Evolutionary conservation across 2,888 invertebrate genomes (phyloP), one percentile per base, ranked within the genome.

Genomic region (Tridacna gigas): DNA sequence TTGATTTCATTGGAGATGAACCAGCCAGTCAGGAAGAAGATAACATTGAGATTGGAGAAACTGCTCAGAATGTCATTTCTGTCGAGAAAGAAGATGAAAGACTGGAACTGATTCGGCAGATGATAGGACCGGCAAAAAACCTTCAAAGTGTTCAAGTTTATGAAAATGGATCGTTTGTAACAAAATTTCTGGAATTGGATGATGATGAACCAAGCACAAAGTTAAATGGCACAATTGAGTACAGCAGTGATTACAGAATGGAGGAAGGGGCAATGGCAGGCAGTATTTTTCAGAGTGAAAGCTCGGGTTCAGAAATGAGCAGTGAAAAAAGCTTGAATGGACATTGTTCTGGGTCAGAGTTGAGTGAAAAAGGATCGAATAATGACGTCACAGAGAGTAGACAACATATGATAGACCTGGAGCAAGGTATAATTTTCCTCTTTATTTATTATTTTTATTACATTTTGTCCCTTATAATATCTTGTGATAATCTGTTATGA

Each of bases 171-270:
- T 82, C 80, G 12, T 86, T 88, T 63, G 82, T 84, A 18, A 85
- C 86, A 13, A 90, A 89, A 60, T 80, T 90, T 45, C 80, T 91
- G 20, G 91, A 90, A 77, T 83, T 91, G 9, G 88, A 86, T 37
- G 84, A 82, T 0, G 86, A 89, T 69, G 85, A 85, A 45, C 78
- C 85, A 20, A 86, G 65, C 56, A 79, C 71, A 28, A 84, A 80
- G 61, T 63, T 89, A 12, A 89, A 91, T 79, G 91, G 91, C 12
- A 91, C 91, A 12, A 90, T 91, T 15, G 84, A 89, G 47, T 91
- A 91, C 65, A 88, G 89, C 48, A 85, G 78, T 63, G 90, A 90
- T 45, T 91, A 91, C 76, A 77, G 90, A 25, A 83, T 88, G 56
- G 90, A 90, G 0, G 90, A 91, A 48, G 80, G 74, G 0, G 82